A percentile compares a stretch with the other conserved stretches of the same genome.
These are phyloP conservation scores for Coreius guichenoti DNA, from an alignment of 2,797 vertebrate species.

Conservation along the genomic window DNA sequence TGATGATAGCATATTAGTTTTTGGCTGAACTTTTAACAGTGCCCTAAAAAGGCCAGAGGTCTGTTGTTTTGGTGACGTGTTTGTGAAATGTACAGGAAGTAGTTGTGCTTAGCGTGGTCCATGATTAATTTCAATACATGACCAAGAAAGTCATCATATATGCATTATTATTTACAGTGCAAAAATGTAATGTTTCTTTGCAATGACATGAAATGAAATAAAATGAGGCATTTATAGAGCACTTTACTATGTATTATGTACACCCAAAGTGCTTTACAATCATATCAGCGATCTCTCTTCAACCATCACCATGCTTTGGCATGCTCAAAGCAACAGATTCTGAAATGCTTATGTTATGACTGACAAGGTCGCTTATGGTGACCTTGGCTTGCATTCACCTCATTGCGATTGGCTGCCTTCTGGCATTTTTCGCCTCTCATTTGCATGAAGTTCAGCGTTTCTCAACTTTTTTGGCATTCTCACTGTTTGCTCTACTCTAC, in stretches of 20 bases:
- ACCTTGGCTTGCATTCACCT: constrained; percentile 28
- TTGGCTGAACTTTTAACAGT: neutral
- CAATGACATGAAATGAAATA: no score
- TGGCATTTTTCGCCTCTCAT: neutral
- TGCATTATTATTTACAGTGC: neutral
- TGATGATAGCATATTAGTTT: neutral
- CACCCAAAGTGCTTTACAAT: neutral
- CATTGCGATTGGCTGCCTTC: neutral
- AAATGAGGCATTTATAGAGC: neutral
- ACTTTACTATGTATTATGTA: neutral
- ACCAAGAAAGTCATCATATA: neutral
- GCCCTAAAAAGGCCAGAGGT: neutral
- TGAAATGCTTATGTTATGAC: constrained; percentile 8
- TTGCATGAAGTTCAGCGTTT: constrained; percentile 6
- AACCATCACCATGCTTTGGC: neutral
- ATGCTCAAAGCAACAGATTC: neutral
- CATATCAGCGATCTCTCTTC: neutral
- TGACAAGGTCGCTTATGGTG: constrained; percentile 11
- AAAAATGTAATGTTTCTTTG: constrained; percentile 1
- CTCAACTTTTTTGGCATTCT: neutral
- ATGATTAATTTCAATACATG: neutral
- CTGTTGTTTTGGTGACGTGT: neutral
- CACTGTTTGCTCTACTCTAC: neutral
- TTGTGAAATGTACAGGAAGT: neutral
- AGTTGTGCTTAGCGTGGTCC: neutral